Conservation (phyloP, 2,888 invertebrate species). For the Stenchaetothrips biformis region DNA sequence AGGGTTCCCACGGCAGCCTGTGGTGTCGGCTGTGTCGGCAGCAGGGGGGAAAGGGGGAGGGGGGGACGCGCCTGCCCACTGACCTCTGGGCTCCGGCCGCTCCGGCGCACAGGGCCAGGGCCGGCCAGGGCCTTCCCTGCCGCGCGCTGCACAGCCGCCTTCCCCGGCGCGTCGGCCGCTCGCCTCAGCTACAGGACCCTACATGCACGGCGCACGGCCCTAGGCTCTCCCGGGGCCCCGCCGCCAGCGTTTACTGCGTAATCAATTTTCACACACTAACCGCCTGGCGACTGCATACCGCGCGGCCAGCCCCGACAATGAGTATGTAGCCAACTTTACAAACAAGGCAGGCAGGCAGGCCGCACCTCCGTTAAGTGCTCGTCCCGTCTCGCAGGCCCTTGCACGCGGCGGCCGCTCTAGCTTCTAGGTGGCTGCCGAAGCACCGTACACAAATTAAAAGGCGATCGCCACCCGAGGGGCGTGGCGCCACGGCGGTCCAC, state of each 20-base stretch:
- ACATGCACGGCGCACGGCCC: neutral
- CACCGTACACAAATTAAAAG: neutral
- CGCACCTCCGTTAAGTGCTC: neutral
- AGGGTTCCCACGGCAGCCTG: neutral
- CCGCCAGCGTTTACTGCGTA: slow-evolving; percentile 6
- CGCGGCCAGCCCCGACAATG: neutral
- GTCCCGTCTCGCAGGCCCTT: neutral
- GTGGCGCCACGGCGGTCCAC: neutral
- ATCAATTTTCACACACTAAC: slow-evolving; percentile 20
- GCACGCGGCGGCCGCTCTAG: neutral
- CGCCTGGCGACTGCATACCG: neutral
- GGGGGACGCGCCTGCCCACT: too few species aligned
- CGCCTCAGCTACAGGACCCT: neutral
- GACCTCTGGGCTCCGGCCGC: neutral
- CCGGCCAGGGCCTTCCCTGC: neutral
- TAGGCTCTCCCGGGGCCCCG: neutral
- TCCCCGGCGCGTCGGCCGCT: neutral
- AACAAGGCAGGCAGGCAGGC: neutral
- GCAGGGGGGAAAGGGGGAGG: too few species aligned
- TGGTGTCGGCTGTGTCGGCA: neutral
- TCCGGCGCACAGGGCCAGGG: neutral
- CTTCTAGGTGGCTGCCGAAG: neutral
- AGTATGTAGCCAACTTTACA: neutral
- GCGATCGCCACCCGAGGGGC: neutral
- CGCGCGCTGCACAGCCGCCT: neutral